Conservation (phyloP, 2,113 vertebrate species). For the Motacilla alba region DNA sequence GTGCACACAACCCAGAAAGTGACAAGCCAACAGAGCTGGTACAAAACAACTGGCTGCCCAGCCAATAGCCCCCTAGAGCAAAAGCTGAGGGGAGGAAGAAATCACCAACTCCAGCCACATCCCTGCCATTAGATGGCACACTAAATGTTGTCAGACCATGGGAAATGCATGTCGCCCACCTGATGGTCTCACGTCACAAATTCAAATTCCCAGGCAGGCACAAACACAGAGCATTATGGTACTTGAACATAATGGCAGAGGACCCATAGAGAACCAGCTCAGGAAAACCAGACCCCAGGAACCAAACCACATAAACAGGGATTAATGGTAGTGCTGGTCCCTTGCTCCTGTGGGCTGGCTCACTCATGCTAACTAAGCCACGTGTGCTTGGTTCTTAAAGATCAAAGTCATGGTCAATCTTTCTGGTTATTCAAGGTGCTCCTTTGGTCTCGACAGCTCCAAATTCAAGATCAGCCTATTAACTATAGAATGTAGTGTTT, state of each 20-base stretch:
- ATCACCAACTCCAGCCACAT: neutral
- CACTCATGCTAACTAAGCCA: neutral
- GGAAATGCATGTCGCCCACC: neutral
- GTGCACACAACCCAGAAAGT: neutral
- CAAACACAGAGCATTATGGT: accelerated
- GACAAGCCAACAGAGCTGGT: neutral
- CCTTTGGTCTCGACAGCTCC: neutral
- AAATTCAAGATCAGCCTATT: neutral
- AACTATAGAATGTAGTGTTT: neutral
- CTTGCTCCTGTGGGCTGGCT: neutral
- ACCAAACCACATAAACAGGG: neutral
- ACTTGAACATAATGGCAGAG: neutral
- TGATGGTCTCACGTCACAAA: neutral
- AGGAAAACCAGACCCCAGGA: neutral
- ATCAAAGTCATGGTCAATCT: neutral
- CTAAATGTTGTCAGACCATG: neutral
- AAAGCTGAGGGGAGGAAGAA: neutral
- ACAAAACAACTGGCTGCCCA: neutral
- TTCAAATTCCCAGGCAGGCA: neutral
- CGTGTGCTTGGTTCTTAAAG: neutral
- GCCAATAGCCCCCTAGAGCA: neutral
- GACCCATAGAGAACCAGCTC: neutral
- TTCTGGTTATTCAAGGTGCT: neutral
- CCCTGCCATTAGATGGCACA: neutral
- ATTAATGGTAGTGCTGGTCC: neutral